Base-by-base conservation (phyloP, 1,140 invertebrate species). In the Carposina sasakii region DNA sequence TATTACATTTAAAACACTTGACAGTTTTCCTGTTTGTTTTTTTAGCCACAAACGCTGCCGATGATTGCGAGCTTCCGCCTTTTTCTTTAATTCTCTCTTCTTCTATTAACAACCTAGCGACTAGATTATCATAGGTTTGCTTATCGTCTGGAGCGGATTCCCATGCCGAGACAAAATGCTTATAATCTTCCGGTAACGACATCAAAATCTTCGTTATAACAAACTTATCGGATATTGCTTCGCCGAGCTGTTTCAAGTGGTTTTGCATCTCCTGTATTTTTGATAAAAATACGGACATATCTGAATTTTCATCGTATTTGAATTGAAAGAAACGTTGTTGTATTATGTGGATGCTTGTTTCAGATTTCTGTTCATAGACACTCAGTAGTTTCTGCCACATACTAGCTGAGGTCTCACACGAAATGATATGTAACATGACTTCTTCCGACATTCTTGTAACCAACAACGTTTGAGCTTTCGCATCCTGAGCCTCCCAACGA, bases 301-400 rank as follows among this genome's bases (percentile, higher is more conserved):
- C 46, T 44, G 33, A 28, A 2, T n/a, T n/a, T 8, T 45, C 13
- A 39, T 59, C 52, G 31, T 41, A 62, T 19, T 62, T 62, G 15
- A 40, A 62, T 26, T 55, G 55, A 39, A 58, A 55, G 15, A 63
- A 62, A 5, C 60, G 23, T 19, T 62, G 56, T 22, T 62, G 52
- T 16, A 62, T 20, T 1, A 62, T 62, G 26, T 62, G 60, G 0
- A 59, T 39, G 22, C 44, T 62, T 21, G 60, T 62, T 41, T 77
- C 65, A 0, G 69, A 64, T 55, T 70, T 76, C 17, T 78, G 67
- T 31, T 81, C 78, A 36, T 78, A 76, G 0, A 81, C 52, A 20
- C 60, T 53, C 0, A 43, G 20, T 0, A 81, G 37, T 17, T 67
- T 67, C 9, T 40, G 42, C 76, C 76, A 85, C 72, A 81, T 84